Evolutionary conservation across 2,113 vertebrate species (phyloP).

Genomic region (western clawed frog (Xenopus tropicalis)): DNA sequence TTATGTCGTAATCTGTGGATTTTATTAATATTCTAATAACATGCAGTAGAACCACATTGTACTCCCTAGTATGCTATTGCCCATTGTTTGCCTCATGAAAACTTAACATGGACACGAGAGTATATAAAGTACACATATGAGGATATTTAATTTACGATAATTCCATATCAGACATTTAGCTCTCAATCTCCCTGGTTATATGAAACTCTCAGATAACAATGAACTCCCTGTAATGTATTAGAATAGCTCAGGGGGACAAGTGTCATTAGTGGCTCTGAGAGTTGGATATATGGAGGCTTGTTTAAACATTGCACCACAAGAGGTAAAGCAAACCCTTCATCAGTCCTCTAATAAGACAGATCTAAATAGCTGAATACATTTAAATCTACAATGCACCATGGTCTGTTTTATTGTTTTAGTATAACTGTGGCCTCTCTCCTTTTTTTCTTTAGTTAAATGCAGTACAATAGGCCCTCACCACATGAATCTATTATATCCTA

Average conservation of each 20-base stretch:
- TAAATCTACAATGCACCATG: slow-evolving; percentile 66
- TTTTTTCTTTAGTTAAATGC: slow-evolving; percentile 67
- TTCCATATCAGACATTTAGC: no score
- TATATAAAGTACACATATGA: no score
- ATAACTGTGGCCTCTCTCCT: slow-evolving; percentile 64
- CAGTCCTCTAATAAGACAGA: slow-evolving; percentile 56
- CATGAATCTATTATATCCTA: slow-evolving; percentile 78
- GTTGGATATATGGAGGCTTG: slow-evolving; percentile 53
- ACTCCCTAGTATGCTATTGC: no score
- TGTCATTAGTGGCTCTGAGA: slow-evolving; percentile 2
- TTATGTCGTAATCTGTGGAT: no score
- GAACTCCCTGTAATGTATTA: slow-evolving; percentile 1
- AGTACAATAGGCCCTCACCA: slow-evolving; percentile 68
- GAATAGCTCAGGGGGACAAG: slow-evolving; percentile 14
- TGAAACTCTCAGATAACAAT: slow-evolving; percentile 3
- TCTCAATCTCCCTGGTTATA: no score
- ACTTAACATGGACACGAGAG: no score
- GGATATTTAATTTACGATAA: no score
- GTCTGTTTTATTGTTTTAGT: slow-evolving; percentile 72
- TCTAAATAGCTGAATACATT: slow-evolving; percentile 66
- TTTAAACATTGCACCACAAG: slow-evolving; percentile 50
- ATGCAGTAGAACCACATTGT: no score
- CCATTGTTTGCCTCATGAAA: no score
- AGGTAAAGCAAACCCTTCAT: slow-evolving; percentile 47
- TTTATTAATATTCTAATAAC: no score